These are phyloP conservation scores for Myodes glareolus DNA, from an alignment of 2,113 vertebrate species.

Conservation along the genomic window DNA sequence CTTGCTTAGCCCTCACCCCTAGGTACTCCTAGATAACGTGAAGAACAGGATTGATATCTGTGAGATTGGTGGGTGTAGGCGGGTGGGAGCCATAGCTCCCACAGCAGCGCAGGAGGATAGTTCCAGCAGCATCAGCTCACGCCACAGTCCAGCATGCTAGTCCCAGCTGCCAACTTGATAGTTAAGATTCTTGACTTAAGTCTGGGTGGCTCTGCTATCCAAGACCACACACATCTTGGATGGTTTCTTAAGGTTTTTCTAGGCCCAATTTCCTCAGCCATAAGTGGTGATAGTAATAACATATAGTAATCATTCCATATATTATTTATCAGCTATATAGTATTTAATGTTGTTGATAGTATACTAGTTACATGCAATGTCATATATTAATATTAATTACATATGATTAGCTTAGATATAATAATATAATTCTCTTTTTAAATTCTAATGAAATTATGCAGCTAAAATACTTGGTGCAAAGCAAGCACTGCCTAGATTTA, in stretches of 20 bases:
- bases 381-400: background rate
- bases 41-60: background rate
- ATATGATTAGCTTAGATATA: background rate
- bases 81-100: accelerated
- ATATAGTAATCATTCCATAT: background rate
- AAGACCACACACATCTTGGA: background rate
- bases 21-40: background rate
- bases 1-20: background rate
- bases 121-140: background rate
- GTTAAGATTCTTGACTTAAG: background rate
- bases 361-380: background rate
- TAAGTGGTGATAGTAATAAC: background rate
- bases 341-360: background rate
- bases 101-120: background rate
- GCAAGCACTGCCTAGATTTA: conserved; percentile 16
- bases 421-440: background rate
- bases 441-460: background rate
- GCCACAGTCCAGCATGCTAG: background rate
- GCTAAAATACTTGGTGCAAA: conserved; percentile 33
- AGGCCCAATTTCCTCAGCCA: background rate
- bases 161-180: background rate
- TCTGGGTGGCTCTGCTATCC: background rate
- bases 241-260: background rate
- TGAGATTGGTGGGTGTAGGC: background rate
- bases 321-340: background rate